Percentiles rank a stretch among this genome's conserved stretches.
Conservation (phyloP, 1,140 invertebrate genomes). For the Brachionus paranguensis region DNA sequence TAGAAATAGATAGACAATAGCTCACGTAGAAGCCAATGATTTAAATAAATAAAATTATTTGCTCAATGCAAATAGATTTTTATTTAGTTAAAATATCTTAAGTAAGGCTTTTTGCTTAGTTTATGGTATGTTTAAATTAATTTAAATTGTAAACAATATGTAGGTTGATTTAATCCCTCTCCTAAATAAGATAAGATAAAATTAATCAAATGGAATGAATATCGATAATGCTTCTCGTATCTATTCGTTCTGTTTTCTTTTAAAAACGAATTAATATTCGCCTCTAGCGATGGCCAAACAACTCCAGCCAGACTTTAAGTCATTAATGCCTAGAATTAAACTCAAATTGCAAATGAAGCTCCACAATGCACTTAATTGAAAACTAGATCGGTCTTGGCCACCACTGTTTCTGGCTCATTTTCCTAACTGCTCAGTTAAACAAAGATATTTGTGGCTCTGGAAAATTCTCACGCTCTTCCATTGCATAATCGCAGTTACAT, state of each 20-base stretch:
- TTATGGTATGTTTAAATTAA: conserved; percentile 28
- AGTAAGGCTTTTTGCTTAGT: background rate
- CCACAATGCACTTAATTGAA: background rate
- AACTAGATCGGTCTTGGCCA: background rate
- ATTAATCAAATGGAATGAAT: conserved; percentile 11
- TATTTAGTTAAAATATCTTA: background rate
- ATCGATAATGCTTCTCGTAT: background rate
- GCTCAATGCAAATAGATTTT: conserved; percentile 2
- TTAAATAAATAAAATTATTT: background rate
- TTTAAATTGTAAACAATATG: conserved; percentile 18
- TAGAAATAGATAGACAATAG: background rate
- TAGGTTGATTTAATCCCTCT: conserved; percentile 21
- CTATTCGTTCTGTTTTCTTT: background rate
- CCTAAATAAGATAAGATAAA: background rate
- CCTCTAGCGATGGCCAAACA: background rate
- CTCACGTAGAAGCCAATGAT: background rate
- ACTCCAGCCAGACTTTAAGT: background rate
- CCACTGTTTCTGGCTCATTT: background rate
- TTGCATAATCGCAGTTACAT: background rate
- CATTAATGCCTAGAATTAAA: background rate
- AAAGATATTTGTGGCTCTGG: background rate
- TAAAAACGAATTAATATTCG: background rate
- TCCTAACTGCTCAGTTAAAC: background rate
- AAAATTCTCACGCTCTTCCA: background rate
- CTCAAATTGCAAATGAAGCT: conserved; percentile 1